phyloP scores from a whole-genome alignment of 1,140 invertebrate genomes.

The Drosophila nebulosa region DNA sequence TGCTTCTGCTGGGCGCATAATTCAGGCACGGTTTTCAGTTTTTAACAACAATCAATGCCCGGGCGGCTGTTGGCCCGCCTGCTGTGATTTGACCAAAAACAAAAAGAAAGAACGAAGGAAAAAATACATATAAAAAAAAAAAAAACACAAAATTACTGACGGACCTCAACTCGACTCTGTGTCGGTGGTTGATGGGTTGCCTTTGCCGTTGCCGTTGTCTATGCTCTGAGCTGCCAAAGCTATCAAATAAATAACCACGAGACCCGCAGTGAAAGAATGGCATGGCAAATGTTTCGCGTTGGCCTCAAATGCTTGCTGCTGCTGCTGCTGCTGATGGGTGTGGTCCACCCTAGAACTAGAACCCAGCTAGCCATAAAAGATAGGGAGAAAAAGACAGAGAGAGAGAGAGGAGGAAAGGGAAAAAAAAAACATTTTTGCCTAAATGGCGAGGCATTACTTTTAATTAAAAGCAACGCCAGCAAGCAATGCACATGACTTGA shows the following conservation, averaged over 20 bases:
- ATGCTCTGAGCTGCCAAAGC: slow-evolving; percentile 55
- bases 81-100: slow-evolving; percentile 77
- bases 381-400: slow-evolving; percentile 3
- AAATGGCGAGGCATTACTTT: slow-evolving; percentile 71
- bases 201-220: not conserved
- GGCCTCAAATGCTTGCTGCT: slow-evolving; percentile 42
- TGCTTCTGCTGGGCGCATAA: slow-evolving; percentile 52
- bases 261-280: slow-evolving; percentile 70
- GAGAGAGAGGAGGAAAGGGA: slow-evolving; percentile 3
- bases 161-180: slow-evolving; percentile 20
- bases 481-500: slow-evolving; percentile 67
- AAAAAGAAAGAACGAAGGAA: not conserved
- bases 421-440: slow-evolving; percentile 55
- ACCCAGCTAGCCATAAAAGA: not conserved
- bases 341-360: slow-evolving; percentile 32
- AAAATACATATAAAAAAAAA: not conserved
- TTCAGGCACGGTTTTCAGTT: slow-evolving; percentile 58
- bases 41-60: slow-evolving; percentile 69
- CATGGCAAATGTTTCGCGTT: slow-evolving; percentile 25
- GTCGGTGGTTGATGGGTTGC: slow-evolving; percentile 11
- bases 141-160: slow-evolving; percentile 33
- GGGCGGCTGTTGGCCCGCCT: slow-evolving; percentile 40
- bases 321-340: slow-evolving; percentile 40
- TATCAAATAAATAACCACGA: slow-evolving; percentile 75
- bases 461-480: slow-evolving; percentile 74